phyloP scores from a whole-genome alignment of 1,140 invertebrate genomes.

The Eurosta solidaginis region DNA sequence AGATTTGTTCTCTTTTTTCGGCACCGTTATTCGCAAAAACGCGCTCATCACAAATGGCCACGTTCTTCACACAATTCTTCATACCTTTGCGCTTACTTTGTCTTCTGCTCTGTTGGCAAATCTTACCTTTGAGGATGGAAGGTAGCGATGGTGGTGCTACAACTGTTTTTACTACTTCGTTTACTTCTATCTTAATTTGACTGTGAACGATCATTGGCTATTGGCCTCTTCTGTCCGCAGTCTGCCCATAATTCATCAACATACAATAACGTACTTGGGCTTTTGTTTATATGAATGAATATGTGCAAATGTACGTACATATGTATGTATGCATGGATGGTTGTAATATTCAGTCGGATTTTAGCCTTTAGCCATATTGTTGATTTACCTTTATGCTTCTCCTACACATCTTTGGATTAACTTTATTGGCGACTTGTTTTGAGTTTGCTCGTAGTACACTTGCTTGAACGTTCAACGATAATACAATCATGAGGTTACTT shows the following conservation, averaged over 20 bases:
- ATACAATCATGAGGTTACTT: background rate
- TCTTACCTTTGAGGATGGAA: background rate
- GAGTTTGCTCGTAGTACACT: too few species aligned
- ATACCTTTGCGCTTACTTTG: background rate
- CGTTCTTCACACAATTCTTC: slow-evolving; percentile 9
- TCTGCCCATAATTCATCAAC: background rate
- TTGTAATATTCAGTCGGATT: background rate
- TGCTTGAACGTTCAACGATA: background rate
- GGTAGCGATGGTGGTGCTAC: background rate
- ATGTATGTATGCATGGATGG: background rate
- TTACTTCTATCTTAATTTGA: slow-evolving; percentile 17
- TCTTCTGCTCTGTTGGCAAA: background rate
- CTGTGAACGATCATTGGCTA: slow-evolving; percentile 2
- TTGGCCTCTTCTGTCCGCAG: too few species aligned
- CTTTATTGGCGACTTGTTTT: background rate
- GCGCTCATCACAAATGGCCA: slow-evolving; percentile 8
- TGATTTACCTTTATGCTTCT: background rate
- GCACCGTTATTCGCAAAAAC: slow-evolving; percentile 14
- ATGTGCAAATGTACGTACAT: background rate
- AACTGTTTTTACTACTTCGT: background rate
- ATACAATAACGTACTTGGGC: background rate
- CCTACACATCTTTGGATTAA: background rate
- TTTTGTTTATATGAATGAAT: background rate
- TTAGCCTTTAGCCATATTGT: background rate
- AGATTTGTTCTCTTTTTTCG: background rate